A percentile compares a stretch with the other conserved stretches of the same genome.
These are phyloP conservation scores for Dryadula phaetusa DNA, from an alignment of 2,888 invertebrate genomes.

Conservation along the genomic window DNA sequence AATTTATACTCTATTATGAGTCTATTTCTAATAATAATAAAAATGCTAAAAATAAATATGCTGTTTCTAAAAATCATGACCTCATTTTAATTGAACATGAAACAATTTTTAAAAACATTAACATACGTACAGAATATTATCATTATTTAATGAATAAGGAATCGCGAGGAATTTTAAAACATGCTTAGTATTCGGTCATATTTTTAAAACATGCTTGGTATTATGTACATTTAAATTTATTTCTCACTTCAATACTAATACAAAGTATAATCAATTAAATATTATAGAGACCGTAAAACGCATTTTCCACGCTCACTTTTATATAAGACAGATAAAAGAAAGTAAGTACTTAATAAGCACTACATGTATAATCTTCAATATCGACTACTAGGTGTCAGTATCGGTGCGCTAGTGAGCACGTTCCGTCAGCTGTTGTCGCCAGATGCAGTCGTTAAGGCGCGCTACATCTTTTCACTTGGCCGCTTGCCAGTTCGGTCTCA, in stretches of 20 bases:
- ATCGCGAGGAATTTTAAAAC: neutral
- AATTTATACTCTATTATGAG: neutral
- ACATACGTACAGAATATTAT: neutral
- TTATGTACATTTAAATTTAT: too few relatives aligned
- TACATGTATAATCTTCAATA: conserved; percentile 1
- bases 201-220: too few relatives aligned
- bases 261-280: too few relatives aligned
- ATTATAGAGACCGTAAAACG: too few relatives aligned
- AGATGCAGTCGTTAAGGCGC: conserved; percentile 37
- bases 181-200: neutral
- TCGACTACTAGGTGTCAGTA: neutral
- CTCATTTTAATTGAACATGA: conserved; percentile 12
- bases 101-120: neutral
- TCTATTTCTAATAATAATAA: conserved; percentile 1
- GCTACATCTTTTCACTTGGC: conserved; percentile 39
- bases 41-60: conserved; percentile 13
- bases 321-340: neutral
- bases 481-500: conserved; percentile 35
- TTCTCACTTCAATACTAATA: too few relatives aligned
- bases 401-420: neutral
- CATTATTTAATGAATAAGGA: neutral
- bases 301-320: neutral
- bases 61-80: conserved; percentile 12
- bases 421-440: conserved; percentile 33
- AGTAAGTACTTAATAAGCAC: neutral